Conservation (phyloP, 2,888 invertebrate species). For the Epinotia bilunana region DNA sequence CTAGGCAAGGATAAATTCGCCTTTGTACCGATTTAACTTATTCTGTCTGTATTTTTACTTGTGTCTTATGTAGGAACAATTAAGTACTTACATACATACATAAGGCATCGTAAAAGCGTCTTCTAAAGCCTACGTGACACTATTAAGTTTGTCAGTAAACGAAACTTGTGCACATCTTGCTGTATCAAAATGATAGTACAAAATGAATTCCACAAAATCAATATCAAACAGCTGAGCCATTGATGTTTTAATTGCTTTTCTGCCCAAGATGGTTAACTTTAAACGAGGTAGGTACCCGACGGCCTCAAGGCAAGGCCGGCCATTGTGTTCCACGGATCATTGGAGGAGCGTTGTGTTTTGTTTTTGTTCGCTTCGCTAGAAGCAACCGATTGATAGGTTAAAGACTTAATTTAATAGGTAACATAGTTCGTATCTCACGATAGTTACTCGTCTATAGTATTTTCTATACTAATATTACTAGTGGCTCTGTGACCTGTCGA, state of each 20-base stretch:
- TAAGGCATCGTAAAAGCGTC: no score
- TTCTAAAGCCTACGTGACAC: no score
- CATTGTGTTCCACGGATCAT: slow-evolving; percentile 24
- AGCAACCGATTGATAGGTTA: slow-evolving; percentile 3
- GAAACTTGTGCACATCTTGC: no score
- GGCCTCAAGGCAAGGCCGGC: slow-evolving; percentile 28
- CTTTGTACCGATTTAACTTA: no score
- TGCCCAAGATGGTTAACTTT: slow-evolving; percentile 17
- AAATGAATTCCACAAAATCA: neutral
- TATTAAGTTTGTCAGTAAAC: no score
- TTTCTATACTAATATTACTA: no score
- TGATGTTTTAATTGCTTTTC: slow-evolving; percentile 19
- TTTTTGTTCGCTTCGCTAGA: slow-evolving; percentile 2
- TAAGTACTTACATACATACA: no score
- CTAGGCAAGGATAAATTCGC: no score
- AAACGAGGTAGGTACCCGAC: neutral
- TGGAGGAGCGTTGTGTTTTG: slow-evolving; percentile 4
- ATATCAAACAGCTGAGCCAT: neutral
- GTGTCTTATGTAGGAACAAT: no score
- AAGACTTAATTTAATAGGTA: neutral
- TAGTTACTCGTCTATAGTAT: neutral
- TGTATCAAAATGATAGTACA: neutral
- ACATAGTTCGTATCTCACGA: neutral
- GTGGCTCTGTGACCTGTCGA: no score
- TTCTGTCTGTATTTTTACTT: no score